Percentiles rank a stretch among this genome's conserved stretches.
phyloP scores from a whole-genome alignment of 2,888 invertebrate genomes.

The Himalopsyche kuldschensis region DNA sequence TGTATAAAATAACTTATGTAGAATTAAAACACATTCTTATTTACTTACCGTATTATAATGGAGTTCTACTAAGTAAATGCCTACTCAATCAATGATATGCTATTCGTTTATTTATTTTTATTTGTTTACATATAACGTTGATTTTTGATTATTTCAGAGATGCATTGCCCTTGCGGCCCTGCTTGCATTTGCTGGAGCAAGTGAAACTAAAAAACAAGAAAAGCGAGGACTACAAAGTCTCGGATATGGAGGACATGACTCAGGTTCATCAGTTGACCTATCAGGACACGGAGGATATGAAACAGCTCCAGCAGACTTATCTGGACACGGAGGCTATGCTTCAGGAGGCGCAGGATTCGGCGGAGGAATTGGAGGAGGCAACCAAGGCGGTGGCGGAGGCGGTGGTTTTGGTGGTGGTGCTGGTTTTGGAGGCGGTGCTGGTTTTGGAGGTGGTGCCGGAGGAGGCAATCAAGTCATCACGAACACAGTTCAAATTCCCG shows the following conservation, averaged over 20 bases:
- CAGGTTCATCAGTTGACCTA: not conserved
- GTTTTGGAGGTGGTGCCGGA: not conserved
- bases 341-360: not conserved
- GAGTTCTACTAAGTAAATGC: too few relatives aligned
- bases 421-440: not conserved
- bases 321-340: not conserved
- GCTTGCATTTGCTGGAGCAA: slow-evolving; percentile 4
- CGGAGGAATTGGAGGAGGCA: not conserved
- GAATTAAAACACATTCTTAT: too few relatives aligned
- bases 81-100: too few relatives aligned
- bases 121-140: too few relatives aligned
- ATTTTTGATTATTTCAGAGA: not conserved
- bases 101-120: too few relatives aligned
- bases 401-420: not conserved
- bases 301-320: not conserved
- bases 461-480: slow-evolving; percentile 12
- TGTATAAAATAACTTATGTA: too few relatives aligned
- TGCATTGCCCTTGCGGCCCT: slow-evolving; percentile 15
- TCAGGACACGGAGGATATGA: not conserved
- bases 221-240: slow-evolving; percentile 16
- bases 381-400: not conserved
- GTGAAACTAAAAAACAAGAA: slow-evolving; percentile 19
- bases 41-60: too few relatives aligned
- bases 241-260: slow-evolving; percentile 3
- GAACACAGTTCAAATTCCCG: slow-evolving; percentile 50